These are phyloP conservation scores for Pachycephala philippinensis DNA, from an alignment of 2,113 vertebrate species.

Conservation along the genomic window DNA sequence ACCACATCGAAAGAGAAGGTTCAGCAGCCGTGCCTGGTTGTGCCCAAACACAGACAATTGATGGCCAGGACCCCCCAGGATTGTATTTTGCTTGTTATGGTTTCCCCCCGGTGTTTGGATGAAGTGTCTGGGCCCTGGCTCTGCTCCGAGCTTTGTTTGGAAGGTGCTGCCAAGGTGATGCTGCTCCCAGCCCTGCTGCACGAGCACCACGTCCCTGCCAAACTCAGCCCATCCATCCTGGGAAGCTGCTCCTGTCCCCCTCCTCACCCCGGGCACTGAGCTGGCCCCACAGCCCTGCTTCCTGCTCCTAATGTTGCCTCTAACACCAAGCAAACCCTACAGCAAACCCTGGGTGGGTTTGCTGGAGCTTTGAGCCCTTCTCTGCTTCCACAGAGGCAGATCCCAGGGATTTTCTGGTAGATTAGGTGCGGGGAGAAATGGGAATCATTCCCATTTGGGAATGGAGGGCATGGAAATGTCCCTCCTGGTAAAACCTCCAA, in stretches of 20 bases:
- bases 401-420: not conserved
- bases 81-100: not conserved
- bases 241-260: not conserved
- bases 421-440: not conserved
- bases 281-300: fast-evolving
- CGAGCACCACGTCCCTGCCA: not conserved
- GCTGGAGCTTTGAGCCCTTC: not conserved
- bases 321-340: not conserved
- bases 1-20: not conserved
- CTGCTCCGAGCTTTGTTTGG: not conserved
- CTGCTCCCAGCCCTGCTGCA: not conserved
- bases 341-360: not conserved
- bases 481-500: not conserved
- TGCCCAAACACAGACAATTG: not conserved
- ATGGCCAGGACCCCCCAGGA: not conserved
- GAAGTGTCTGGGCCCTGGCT: not conserved
- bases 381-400: not conserved
- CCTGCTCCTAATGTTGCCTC: not conserved
- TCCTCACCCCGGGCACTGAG: not conserved
- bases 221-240: fast-evolving
- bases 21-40: fast-evolving
- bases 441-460: not conserved
- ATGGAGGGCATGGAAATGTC: fast-evolving
- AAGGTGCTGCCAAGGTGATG: not conserved
- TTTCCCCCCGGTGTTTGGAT: not conserved